Evolutionary conservation across 2,113 vertebrate genomes (phyloP), one percentile per base, ranked within the genome.

Genomic region (Rana temporaria): DNA sequence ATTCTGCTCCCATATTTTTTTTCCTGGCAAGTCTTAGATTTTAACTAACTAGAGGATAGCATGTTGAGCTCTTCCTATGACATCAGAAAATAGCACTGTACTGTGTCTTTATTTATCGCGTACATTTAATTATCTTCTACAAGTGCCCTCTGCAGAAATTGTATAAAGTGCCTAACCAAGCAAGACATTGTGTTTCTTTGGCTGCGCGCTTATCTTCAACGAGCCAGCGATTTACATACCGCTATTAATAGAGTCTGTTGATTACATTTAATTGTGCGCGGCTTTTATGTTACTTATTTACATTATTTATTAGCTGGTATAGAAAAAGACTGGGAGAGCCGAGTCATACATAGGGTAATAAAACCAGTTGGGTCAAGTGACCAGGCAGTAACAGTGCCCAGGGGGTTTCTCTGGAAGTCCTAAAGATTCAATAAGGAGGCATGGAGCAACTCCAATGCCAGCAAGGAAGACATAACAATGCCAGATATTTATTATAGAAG

Each of bases 171-270:
- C 9, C 24, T 72, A 24, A 53, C 4, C 53, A 22, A 30, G 71
- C 57, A 38, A 34, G 3, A 12, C 71, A 59, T 62, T 68, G 24
- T 57, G 19, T 60, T 22, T 34, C 34, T 24, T 24, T 32, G 8
- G 78, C 67, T 15, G 56, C 8, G 19, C 22, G 20, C 63, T 70
- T 42, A 67, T 65, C 56, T 62, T 48, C 52, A 38, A 18, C n/a
- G n/a, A n/a, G 17, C 34, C 16, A 62, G 38, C 24, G 34, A 52
- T 80, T 80, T 80, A 16, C 78, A 71, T 53, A 53, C 7, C 19
- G 66, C 60, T 80, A 80, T 70, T 80, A 80, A 80, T 80, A 80
- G 78, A 32, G 30, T 56, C 57, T 38, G 77, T 79, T 79, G 78
- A 80, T 80, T 80, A 71, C 67, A 62, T 71, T 71, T 80, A 80